Evolutionary conservation across 1,140 invertebrate species (phyloP), one percentile per base, ranked within the genome.

Genomic region (Drosophila baimaii): DNA sequence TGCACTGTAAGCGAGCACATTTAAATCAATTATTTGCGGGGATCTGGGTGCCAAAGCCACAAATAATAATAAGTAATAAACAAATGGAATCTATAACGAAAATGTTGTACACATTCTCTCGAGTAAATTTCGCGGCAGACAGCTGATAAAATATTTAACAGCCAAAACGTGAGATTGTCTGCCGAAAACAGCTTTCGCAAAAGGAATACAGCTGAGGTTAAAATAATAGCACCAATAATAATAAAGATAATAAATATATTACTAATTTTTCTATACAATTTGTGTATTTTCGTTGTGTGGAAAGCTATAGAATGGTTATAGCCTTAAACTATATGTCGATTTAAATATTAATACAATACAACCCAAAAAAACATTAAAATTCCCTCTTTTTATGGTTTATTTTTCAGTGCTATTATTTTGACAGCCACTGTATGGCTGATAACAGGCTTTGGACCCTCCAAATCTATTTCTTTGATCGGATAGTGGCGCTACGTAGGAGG

Each of bases 141-240:
- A 58, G 52, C 69, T 72, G 69, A 71, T 71, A 71, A 70, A 71
- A 69, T 25, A 69, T 12, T 56, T 10, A 46, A 69, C 31, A 57
- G 25, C 10, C 7, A 33, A 70, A 71, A 49, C 69, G 69, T 71
- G 43, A 71, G 66, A 49, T 27, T 72, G 66, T 33, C 51, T 58
- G 52, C 31, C 65, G 23, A 35, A 17, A 52, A 52, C 19, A 43
- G n/a, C 21, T 17, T 46, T 35, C 7, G 4, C 46, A 31, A 37
- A 17, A 31, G 19, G 19, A 54, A 54, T 2, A n/a, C 19, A 49
- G 12, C 2, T 15, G 4, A 54, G 19, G 29, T 9, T 7, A 54
- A 21, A 6, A 35, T 10, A 23, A 54, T 35, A 52, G 19, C 2
- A 10, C 19, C 13, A 7, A 1, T 3, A 35, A 12, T 33, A 27